Percentiles rank a stretch among this genome's conserved stretches.
Evolutionary conservation across 2,888 invertebrate genomes (phyloP).

Genomic region (Eueremaeus valkanovi): DNA sequence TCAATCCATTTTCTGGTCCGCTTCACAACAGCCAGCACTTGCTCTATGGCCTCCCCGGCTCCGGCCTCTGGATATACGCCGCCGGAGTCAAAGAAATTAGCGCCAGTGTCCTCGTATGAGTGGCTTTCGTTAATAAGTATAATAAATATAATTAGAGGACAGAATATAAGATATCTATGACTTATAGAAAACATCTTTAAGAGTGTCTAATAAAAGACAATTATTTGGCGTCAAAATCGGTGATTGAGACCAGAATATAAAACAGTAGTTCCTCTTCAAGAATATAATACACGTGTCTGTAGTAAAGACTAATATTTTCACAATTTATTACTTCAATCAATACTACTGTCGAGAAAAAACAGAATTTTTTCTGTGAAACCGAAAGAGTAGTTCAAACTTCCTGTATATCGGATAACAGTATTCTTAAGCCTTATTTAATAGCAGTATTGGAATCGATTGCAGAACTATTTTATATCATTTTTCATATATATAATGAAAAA

Average conservation of each 20-base stretch:
- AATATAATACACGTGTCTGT: not conserved
- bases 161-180: not conserved
- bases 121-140: not conserved
- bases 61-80: not conserved
- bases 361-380: no score
- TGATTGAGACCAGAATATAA: no score
- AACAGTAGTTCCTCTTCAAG: no score
- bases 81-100: not conserved
- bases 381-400: not conserved
- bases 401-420: slow-evolving; percentile 3
- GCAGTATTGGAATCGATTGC: no score
- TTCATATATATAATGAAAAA: no score
- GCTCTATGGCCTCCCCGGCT: not conserved
- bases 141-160: not conserved
- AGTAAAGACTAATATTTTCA: not conserved
- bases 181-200: not conserved
- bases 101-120: not conserved
- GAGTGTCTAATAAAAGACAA: no score
- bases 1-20: not conserved
- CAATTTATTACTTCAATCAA: not conserved
- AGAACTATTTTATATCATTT: no score
- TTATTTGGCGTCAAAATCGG: no score
- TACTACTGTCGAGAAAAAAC: not conserved
- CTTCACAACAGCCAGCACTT: not conserved
- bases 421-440: no score